Conservation (phyloP, 2,113 vertebrate genomes). For the Typhlomys cinereus region DNA sequence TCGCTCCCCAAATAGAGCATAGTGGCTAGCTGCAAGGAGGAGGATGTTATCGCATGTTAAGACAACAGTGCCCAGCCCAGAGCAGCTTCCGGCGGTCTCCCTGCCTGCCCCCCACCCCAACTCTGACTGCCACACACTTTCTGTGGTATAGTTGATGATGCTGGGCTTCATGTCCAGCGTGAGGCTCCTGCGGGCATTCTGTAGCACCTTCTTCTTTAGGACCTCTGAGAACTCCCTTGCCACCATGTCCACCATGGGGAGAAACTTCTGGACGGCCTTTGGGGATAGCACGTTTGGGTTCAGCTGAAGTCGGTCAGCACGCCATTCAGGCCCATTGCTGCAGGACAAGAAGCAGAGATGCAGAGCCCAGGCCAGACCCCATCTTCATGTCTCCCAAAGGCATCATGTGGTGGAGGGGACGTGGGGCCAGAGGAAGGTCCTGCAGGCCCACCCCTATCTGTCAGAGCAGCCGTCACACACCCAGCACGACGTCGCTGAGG, state of each 20-base stretch:
- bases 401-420: neutral
- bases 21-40: slow-evolving; percentile 87
- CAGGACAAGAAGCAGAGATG: accelerated
- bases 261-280: too few species aligned
- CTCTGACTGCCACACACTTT: slow-evolving; percentile 83
- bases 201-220: slow-evolving; percentile 79
- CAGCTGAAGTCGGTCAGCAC: too few species aligned
- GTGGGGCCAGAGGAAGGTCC: too few species aligned
- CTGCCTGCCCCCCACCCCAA: accelerated
- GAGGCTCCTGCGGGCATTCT: slow-evolving; percentile 75
- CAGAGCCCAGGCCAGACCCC: neutral
- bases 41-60: slow-evolving; percentile 78
- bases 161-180: slow-evolving; percentile 88
- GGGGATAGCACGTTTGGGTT: too few species aligned
- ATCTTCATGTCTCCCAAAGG: accelerated
- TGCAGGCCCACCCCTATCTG: accelerated
- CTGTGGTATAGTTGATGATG: slow-evolving; percentile 88
- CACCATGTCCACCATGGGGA: too few species aligned
- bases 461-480: accelerated
- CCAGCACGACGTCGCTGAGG: accelerated
- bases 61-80: accelerated
- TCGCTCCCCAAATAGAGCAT: slow-evolving; percentile 89
- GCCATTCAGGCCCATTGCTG: too few species aligned
- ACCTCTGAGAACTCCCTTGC: slow-evolving; percentile 86
- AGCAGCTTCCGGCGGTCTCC: accelerated